A percentile compares a stretch with the other conserved stretches of the same genome.
Conservation (phyloP, 2,113 vertebrate genomes). For the Caretta caretta region DNA sequence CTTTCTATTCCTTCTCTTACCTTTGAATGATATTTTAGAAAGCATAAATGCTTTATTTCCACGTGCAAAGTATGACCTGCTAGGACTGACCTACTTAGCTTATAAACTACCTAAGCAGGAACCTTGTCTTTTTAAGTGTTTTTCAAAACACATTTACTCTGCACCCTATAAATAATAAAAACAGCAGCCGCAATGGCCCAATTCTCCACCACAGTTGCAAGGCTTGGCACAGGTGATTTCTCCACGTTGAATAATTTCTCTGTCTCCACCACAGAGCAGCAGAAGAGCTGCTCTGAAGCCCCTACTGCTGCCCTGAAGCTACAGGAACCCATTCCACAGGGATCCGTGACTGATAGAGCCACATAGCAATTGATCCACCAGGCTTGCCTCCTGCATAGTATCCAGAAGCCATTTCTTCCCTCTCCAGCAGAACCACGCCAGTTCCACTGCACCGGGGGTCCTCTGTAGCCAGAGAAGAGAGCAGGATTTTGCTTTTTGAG, state of each 20-base stretch:
- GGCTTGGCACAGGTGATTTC: neutral
- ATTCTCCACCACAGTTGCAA: neutral
- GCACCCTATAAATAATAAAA: neutral
- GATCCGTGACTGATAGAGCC: neutral
- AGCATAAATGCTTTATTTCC: neutral
- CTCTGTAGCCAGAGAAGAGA: neutral
- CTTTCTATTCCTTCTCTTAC: neutral
- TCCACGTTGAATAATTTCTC: neutral
- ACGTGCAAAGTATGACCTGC: accelerated
- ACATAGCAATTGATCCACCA: neutral
- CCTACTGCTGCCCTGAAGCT: neutral
- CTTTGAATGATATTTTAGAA: neutral
- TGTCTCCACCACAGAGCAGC: neutral
- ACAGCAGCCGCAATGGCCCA: neutral
- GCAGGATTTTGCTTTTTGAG: neutral
- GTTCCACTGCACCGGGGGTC: neutral
- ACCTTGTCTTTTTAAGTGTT: neutral
- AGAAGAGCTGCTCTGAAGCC: neutral
- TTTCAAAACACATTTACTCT: neutral
- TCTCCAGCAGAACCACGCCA: neutral
- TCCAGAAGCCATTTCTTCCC: neutral
- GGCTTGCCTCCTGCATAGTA: neutral
- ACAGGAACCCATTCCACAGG: neutral
- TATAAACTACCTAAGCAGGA: neutral
- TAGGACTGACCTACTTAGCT: neutral